Evolutionary conservation across 1,140 invertebrate genomes (phyloP).

Genomic region (Phortica variegata): DNA sequence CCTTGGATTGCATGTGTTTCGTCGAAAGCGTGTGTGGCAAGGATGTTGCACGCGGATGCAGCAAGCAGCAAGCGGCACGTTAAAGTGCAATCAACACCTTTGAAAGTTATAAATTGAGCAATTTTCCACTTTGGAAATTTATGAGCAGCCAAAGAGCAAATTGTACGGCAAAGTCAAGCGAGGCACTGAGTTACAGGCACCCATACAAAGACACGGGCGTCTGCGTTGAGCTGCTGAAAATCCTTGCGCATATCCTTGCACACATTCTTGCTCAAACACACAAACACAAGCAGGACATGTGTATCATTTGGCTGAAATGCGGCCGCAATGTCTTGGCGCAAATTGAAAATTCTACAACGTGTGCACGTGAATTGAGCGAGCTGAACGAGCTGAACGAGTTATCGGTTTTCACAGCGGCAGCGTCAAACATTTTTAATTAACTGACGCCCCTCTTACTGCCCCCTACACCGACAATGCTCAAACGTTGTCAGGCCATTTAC

Average conservation of each 20-base stretch:
- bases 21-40: neutral
- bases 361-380: conserved; percentile 9
- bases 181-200: too few relatives aligned
- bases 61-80: conserved; percentile 10
- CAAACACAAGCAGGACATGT: conserved; percentile 8
- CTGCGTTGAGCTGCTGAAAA: too few relatives aligned
- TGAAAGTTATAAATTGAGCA: conserved; percentile 33
- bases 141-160: conserved; percentile 31
- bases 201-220: too few relatives aligned
- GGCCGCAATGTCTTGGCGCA: conserved; percentile 26
- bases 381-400: too few relatives aligned
- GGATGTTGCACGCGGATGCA: neutral
- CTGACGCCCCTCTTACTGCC: too few relatives aligned
- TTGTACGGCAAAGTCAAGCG: conserved; percentile 21
- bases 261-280: conserved; percentile 12
- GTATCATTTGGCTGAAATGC: too few relatives aligned
- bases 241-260: conserved; percentile 15
- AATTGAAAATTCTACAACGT: conserved; percentile 35
- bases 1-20: conserved; percentile 15
- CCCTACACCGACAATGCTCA: too few relatives aligned
- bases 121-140: conserved; percentile 36
- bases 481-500: too few relatives aligned
- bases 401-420: too few relatives aligned
- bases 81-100: conserved; percentile 31
- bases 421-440: too few relatives aligned